Percentiles rank a stretch among this genome's conserved stretches.
phyloP scores from a whole-genome alignment of 2,797 vertebrate genomes.

The Clarias pachynema region DNA sequence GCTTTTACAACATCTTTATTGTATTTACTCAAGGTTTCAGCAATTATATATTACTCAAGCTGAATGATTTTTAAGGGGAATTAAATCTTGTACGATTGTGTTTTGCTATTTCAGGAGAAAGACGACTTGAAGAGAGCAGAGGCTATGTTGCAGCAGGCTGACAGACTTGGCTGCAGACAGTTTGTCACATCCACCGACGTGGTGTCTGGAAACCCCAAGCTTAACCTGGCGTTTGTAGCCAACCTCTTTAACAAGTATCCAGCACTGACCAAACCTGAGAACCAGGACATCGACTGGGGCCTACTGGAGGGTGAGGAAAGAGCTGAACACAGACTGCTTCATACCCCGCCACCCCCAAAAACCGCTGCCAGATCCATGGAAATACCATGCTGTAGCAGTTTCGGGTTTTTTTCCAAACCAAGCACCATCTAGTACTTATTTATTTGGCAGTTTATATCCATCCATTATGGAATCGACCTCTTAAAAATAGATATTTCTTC shows the following conservation, averaged over 20 bases:
- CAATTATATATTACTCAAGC: neutral
- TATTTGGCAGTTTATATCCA: neutral
- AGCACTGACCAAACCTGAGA: constrained; percentile 90
- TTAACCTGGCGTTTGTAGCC: constrained; percentile 96
- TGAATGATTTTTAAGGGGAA: no score
- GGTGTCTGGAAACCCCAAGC: constrained; percentile 89
- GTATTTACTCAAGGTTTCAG: constrained; percentile 9
- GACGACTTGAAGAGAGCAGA: constrained; percentile 88
- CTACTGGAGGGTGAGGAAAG: constrained; percentile 81
- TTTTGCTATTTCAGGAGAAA: constrained; percentile 78
- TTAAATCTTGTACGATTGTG: constrained; percentile 21
- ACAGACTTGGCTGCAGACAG: constrained; percentile 88
- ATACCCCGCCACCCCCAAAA: neutral
- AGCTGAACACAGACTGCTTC: neutral
- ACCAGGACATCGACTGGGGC: constrained; percentile 90
- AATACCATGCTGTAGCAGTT: neutral
- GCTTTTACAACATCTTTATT: neutral
- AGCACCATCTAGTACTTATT: neutral
- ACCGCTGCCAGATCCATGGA: neutral
- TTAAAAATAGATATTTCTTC: no score
- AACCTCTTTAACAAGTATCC: constrained; percentile 98
- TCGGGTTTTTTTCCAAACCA: neutral
- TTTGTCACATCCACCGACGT: constrained; percentile 91
- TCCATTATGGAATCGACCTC: neutral
- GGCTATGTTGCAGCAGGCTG: constrained; percentile 88